Conservation (phyloP, 2,888 invertebrate genomes). For the Drosophila mettleri region DNA sequence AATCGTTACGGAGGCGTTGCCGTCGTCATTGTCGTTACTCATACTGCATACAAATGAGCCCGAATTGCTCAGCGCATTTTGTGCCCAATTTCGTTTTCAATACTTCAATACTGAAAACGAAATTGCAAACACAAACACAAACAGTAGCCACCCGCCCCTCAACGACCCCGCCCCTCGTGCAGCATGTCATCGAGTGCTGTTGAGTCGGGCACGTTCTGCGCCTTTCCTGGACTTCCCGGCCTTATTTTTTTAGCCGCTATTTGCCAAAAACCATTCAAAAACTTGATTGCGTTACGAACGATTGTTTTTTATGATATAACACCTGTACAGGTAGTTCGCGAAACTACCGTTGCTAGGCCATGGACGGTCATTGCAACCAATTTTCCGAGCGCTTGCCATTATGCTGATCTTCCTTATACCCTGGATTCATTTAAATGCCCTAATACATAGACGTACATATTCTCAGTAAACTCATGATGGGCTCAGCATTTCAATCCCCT, state of each 20-base stretch:
- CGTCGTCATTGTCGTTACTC: conserved; percentile 30
- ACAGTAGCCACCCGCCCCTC: conserved; percentile 16
- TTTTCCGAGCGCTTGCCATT: neutral
- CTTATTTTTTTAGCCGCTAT: conserved; percentile 51
- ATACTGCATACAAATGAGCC: conserved; percentile 69
- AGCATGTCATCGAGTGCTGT: conserved; percentile 6
- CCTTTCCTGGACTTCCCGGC: conserved; percentile 74
- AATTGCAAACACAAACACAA: conserved; percentile 62
- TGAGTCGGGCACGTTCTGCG: conserved; percentile 70
- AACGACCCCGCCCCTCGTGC: conserved; percentile 2
- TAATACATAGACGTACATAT: too few species aligned
- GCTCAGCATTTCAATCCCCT: too few species aligned
- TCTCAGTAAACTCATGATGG: too few species aligned
- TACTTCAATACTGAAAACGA: conserved; percentile 72
- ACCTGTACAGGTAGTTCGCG: conserved; percentile 32
- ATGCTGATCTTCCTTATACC: neutral
- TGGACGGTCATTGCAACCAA: conserved; percentile 67
- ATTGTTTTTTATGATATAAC: conserved; percentile 71
- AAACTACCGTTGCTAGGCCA: conserved; percentile 59
- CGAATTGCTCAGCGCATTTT: conserved; percentile 29
- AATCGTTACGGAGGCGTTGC: conserved; percentile 44
- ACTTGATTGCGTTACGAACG: conserved; percentile 54
- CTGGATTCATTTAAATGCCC: neutral
- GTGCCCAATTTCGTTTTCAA: conserved; percentile 64
- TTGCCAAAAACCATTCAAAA: conserved; percentile 71